These are phyloP conservation scores for Papilio machaon DNA, from an alignment of 1,140 invertebrate species.

Conservation along the genomic window DNA sequence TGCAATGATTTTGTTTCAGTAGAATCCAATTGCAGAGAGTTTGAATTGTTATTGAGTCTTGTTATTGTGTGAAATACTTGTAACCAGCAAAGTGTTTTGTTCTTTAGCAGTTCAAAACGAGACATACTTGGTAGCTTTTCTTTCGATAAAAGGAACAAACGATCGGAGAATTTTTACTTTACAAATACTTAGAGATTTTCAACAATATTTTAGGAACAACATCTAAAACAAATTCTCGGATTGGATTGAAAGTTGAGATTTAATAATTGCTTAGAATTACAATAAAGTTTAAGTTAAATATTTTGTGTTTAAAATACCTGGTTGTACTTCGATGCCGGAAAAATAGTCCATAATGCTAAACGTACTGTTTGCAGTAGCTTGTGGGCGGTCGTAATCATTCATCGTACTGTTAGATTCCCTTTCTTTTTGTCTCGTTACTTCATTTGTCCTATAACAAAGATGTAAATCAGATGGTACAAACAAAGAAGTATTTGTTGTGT, in stretches of 20 bases:
- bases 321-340: conserved; percentile 59
- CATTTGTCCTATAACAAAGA: conserved; percentile 66
- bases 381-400: conserved; percentile 57
- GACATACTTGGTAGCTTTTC: too few relatives aligned
- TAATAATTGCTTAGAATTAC: too few relatives aligned
- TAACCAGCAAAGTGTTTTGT: too few relatives aligned
- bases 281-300: background rate
- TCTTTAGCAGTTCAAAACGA: too few relatives aligned
- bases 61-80: too few relatives aligned
- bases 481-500: background rate
- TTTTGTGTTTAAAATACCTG: conserved; percentile 54
- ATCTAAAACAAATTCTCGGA: too few relatives aligned
- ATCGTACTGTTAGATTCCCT: conserved; percentile 61
- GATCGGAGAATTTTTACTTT: too few relatives aligned
- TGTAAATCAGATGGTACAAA: background rate
- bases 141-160: too few relatives aligned
- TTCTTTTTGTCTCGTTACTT: conserved; percentile 73
- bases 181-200: too few relatives aligned
- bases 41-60: background rate
- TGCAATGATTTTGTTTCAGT: background rate
- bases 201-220: too few relatives aligned
- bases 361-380: conserved; percentile 56
- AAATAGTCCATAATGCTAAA: conserved; percentile 70
- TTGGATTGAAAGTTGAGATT: too few relatives aligned
- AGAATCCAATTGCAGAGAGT: background rate